These are phyloP conservation scores for Camponotus pennsylvanicus DNA, from an alignment of 1,140 invertebrate species.

Conservation along the genomic window DNA sequence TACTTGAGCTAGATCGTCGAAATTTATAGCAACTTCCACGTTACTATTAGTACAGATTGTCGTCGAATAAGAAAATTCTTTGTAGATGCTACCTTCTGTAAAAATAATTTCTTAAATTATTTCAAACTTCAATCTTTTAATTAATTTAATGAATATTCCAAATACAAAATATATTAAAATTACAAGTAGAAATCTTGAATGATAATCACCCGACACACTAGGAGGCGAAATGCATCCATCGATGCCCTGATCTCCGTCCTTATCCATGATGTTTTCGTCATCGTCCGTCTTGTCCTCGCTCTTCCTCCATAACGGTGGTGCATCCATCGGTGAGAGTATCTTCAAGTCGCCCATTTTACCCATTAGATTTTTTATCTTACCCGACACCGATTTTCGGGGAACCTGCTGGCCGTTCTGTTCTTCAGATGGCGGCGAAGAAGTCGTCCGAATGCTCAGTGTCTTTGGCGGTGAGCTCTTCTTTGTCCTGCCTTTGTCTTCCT, in stretches of 20 bases:
- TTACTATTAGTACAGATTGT: conserved; percentile 73
- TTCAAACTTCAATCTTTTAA: not conserved
- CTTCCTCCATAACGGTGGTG: conserved; percentile 79
- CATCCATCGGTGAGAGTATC: conserved; percentile 83
- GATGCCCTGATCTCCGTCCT: conserved; percentile 72
- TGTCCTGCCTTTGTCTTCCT: conserved; percentile 11
- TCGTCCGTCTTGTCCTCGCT: conserved; percentile 78
- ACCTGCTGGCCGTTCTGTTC: conserved; percentile 61
- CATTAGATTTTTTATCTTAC: conserved; percentile 83
- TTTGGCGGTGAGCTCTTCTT: conserved; percentile 78
- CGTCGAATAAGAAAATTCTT: conserved; percentile 64
- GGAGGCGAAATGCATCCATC: conserved; percentile 72
- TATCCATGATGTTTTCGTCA: conserved; percentile 69
- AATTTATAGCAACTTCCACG: conserved; percentile 81
- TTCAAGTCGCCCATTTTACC: conserved; percentile 83
- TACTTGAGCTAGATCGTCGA: conserved; percentile 83
- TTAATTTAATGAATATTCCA: not conserved
- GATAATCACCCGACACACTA: conserved; percentile 72
- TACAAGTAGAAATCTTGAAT: not conserved
- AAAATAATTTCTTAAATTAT: conserved; percentile 31
- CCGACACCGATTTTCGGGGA: conserved; percentile 77
- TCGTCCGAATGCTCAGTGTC: conserved; percentile 72
- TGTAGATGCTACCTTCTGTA: conserved; percentile 68
- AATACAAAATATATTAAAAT: not conserved
- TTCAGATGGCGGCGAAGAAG: conserved; percentile 21